Percentiles rank a stretch among this genome's conserved stretches.
Evolutionary conservation across 2,888 invertebrate species (phyloP).

Genomic region (Rhaphigaster nebulosa): DNA sequence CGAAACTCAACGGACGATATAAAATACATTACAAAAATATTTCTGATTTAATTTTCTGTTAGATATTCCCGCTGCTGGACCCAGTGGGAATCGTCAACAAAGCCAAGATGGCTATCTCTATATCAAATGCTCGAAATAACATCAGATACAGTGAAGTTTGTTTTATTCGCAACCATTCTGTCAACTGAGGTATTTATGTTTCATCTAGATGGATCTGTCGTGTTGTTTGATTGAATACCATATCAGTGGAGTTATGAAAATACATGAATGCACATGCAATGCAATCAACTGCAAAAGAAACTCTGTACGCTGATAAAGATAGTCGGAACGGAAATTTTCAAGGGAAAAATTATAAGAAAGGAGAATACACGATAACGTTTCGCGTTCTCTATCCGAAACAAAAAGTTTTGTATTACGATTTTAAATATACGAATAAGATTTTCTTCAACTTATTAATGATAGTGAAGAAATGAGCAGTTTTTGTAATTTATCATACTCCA

Average conservation of each 20-base stretch:
- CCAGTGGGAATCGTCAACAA: background rate
- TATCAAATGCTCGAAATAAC: background rate
- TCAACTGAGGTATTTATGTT: background rate
- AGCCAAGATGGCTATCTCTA: background rate
- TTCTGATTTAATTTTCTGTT: background rate
- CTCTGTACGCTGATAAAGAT: too few species aligned
- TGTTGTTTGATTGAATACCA: background rate
- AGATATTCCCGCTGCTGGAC: background rate
- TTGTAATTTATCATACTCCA: too few species aligned
- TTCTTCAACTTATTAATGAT: too few species aligned
- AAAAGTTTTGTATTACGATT: too few species aligned
- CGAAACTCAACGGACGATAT: background rate
- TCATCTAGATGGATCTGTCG: background rate
- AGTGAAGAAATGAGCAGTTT: too few species aligned
- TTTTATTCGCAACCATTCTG: background rate
- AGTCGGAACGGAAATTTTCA: too few species aligned
- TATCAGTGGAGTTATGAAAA: background rate
- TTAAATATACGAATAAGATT: too few species aligned
- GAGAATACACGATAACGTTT: too few species aligned
- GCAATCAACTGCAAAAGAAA: background rate
- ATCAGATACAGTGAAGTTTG: background rate
- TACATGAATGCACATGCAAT: too few species aligned
- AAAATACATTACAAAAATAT: background rate
- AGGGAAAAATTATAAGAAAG: too few species aligned
- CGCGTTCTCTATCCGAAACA: too few species aligned